Evolutionary conservation across 2,113 vertebrate species (phyloP), one percentile per base, ranked within the genome.

Genomic region (Onychostoma macrolepis): DNA sequence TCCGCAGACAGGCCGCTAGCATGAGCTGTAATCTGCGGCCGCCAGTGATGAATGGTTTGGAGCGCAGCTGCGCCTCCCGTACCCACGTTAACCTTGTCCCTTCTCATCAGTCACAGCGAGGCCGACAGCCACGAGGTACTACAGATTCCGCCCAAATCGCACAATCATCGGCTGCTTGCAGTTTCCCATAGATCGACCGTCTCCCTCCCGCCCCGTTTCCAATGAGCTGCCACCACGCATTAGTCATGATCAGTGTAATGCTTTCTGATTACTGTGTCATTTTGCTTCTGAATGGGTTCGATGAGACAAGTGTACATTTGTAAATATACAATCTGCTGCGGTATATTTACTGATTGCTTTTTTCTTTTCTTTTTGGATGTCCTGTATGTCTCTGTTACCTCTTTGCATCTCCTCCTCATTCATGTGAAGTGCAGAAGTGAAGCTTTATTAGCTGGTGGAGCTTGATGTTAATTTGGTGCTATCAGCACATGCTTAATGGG

Each of bases 401-500:
- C 84, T 79, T 74, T 84, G 67, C 80, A 72, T 75, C 91, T 90
- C 79, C 85, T 88, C 76, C 87, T 91, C 90, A 88, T 75, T 65
- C 71, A 87, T 91, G 79, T 90, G 91, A 87, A 82, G 76, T 89
- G 89, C 84, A 86, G 85, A 91, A 86, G 83, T 87, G 88, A 90
- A 87, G 77, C 87, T 87, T 91, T 91, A 93, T 92, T 91, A 90
- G 90, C 93, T 92, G 91, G 90, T 87, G 89, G 89, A 91, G 92
- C 93, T 77, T 93, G 90, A 92, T 89, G 88, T 92, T 92, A 86
- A 90, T 94, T 95, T 89, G 89, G 86, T 90, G 85, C 92, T 86
- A 92, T 94, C 94, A 94, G 93, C 92, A 93, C 86, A 93, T 93
- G 92, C 92, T 92, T 94, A 95, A 95, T 95, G 93, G 92, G 88